Evolutionary conservation across 2,797 vertebrate species (phyloP).

Genomic region (Rousettus madagascariensis): DNA sequence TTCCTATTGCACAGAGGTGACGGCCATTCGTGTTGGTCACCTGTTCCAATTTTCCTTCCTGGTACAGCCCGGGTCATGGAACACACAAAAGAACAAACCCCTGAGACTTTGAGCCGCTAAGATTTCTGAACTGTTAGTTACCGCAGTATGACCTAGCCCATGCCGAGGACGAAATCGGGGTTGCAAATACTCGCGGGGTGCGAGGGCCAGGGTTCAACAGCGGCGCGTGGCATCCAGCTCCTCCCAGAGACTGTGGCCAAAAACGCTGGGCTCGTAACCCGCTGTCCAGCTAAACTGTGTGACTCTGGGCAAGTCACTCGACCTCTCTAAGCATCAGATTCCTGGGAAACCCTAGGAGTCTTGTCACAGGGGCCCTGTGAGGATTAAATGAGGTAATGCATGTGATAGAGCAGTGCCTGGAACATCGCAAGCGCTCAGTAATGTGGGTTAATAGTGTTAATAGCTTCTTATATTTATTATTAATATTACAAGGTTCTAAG

Average conservation of each 20-base stretch:
- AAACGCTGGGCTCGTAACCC: neutral
- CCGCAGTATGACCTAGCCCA: neutral
- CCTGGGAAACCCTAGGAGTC: neutral
- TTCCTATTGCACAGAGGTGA: neutral
- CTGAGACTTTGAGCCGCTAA: neutral
- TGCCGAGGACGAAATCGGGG: neutral
- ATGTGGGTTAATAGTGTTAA: neutral
- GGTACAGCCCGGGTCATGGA: neutral
- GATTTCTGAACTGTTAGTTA: neutral
- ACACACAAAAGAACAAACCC: neutral
- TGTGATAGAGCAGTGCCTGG: neutral
- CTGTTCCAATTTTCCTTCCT: neutral
- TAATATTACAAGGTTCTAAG: neutral
- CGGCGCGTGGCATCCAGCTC: rapidly evolving
- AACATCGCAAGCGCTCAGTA: neutral
- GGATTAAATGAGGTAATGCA: neutral
- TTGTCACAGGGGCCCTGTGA: no score
- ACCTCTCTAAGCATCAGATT: neutral
- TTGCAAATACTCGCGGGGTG: no score
- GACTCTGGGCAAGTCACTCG: neutral
- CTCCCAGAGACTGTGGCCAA: neutral
- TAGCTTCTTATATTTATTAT: no score
- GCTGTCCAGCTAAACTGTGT: neutral
- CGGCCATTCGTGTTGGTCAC: neutral
- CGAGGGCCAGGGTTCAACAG: neutral